A percentile compares a stretch with the other conserved stretches of the same genome.
Evolutionary conservation across 2,888 invertebrate genomes (phyloP).

Genomic region (Amphipyra tragopoginis): DNA sequence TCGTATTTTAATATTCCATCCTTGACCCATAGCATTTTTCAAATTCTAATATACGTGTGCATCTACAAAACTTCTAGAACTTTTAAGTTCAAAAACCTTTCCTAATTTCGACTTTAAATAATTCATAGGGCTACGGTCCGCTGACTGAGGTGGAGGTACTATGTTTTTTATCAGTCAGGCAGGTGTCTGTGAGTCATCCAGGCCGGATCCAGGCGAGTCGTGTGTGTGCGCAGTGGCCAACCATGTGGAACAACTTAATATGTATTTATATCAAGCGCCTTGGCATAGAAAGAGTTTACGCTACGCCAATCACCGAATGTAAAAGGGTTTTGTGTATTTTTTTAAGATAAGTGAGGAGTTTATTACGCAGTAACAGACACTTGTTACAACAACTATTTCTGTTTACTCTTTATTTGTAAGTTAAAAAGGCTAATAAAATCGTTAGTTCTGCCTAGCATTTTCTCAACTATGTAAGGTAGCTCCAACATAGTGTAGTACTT

Average conservation of each 20-base stretch:
- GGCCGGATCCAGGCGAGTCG: constrained; percentile 59
- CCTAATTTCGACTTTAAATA: constrained; percentile 39
- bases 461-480: no score
- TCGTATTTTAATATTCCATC: no score
- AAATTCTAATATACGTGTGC: no score
- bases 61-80: background rate
- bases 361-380: no score
- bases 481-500: no score
- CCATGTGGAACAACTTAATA: constrained; percentile 62
- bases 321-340: constrained; percentile 34
- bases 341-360: no score
- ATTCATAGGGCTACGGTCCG: constrained; percentile 58
- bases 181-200: constrained; percentile 61
- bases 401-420: no score
- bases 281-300: constrained; percentile 59
- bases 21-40: no score
- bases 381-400: no score
- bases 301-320: constrained; percentile 42
- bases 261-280: constrained; percentile 60
- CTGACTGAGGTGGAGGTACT: constrained; percentile 39
- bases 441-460: no score
- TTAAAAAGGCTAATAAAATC: no score
- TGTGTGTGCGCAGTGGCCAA: constrained; percentile 46
- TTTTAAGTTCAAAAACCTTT: constrained; percentile 50
- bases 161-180: constrained; percentile 51